A percentile compares a stretch with the other conserved stretches of the same genome.
phyloP scores from a whole-genome alignment of 2,113 vertebrate genomes.

The Antechinus flavipes region DNA sequence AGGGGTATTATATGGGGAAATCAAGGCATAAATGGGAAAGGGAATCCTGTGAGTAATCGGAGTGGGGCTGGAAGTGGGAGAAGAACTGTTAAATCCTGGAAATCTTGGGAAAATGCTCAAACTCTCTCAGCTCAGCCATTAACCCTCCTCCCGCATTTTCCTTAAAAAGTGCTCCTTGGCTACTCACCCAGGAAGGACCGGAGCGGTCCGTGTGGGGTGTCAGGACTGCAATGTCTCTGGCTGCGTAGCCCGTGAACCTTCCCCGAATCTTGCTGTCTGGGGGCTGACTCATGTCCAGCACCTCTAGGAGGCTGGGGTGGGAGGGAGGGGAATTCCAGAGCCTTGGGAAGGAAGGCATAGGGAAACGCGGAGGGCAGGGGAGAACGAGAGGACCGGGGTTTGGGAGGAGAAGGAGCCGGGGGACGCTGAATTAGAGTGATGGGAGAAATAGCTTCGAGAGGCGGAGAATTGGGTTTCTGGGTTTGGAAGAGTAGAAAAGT shows the following conservation, averaged over 20 bases:
- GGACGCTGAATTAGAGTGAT: not conserved
- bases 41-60: not conserved
- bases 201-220: not conserved
- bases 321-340: not conserved
- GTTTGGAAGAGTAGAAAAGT: not conserved
- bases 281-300: slow-evolving; percentile 41
- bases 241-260: not conserved
- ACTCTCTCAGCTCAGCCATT: not conserved
- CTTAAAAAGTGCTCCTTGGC: not conserved
- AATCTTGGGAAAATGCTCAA: not conserved
- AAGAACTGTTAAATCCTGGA: not conserved
- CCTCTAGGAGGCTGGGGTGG: not conserved
- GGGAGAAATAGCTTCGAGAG: not conserved
- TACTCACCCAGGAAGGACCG: slow-evolving; percentile 57
- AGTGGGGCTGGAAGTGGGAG: not conserved
- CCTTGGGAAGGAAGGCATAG: not conserved
- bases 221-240: not conserved
- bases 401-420: not conserved
- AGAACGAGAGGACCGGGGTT: not conserved
- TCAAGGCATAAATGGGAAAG: not conserved
- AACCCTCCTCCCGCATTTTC: not conserved
- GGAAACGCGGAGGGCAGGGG: not conserved
- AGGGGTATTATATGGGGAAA: not conserved
- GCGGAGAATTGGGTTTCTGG: not conserved
- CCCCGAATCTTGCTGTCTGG: not conserved